These are phyloP conservation scores for Trinorchestia longiramus DNA, from an alignment of 1,140 invertebrate species.

Conservation along the genomic window DNA sequence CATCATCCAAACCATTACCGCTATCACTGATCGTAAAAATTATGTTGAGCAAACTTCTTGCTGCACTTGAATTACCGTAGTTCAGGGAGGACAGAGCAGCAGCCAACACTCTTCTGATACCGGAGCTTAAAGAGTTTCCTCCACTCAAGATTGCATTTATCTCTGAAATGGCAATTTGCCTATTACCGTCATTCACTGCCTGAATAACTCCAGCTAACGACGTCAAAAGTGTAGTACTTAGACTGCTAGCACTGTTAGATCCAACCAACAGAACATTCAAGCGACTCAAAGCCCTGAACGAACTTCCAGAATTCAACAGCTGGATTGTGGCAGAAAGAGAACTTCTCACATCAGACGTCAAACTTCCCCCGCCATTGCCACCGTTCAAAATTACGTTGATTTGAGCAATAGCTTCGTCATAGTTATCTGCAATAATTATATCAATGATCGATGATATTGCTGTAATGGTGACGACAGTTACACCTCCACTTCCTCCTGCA, in stretches of 20 bases:
- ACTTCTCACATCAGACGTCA: background rate
- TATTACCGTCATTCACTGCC: background rate
- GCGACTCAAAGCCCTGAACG: background rate
- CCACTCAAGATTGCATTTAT: background rate
- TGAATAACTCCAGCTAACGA: background rate
- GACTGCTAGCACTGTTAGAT: background rate
- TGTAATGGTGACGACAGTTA: background rate
- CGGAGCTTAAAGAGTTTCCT: background rate
- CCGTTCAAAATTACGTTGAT: background rate
- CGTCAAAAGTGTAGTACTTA: background rate
- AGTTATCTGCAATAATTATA: background rate
- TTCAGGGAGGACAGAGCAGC: background rate
- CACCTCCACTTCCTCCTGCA: background rate
- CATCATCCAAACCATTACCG: background rate
- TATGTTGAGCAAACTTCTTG: background rate
- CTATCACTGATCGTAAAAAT: background rate
- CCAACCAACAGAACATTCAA: background rate
- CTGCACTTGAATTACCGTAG: background rate
- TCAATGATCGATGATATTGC: background rate
- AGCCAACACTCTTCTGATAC: conserved; percentile 1
- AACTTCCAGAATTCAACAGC: background rate
- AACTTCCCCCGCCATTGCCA: background rate
- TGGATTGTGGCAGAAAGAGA: background rate
- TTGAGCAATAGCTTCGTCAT: background rate
- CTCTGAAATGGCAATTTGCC: background rate